Evolutionary conservation across 2,113 vertebrate genomes (phyloP).

Genomic region (Leucoraja erinaceus): DNA sequence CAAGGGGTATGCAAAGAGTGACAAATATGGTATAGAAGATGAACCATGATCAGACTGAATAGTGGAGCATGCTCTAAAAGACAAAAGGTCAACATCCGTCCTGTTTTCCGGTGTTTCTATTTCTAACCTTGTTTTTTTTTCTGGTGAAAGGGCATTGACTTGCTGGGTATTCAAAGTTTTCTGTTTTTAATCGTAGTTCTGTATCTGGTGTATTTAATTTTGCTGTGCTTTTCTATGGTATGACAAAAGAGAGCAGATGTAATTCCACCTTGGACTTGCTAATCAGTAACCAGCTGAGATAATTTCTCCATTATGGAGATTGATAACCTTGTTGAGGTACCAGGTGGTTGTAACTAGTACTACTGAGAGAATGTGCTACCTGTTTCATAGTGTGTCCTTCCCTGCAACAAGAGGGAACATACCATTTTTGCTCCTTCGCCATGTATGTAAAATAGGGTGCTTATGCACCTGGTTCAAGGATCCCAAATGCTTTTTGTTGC

Average conservation of each 20-base stretch:
- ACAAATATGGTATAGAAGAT: too few relatives aligned
- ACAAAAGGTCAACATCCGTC: too few relatives aligned
- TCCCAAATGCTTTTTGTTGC: neutral
- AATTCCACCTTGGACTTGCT: neutral
- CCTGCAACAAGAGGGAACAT: neutral
- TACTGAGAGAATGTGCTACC: neutral
- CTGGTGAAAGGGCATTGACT: too few relatives aligned
- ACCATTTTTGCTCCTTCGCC: neutral
- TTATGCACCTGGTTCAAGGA: neutral
- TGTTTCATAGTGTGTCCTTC: neutral
- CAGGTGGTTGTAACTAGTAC: neutral
- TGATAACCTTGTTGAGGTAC: neutral
- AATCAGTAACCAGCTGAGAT: neutral
- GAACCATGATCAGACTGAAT: too few relatives aligned
- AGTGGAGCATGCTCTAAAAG: too few relatives aligned
- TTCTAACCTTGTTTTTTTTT: too few relatives aligned
- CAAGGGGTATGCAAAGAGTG: too few relatives aligned
- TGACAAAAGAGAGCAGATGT: neutral
- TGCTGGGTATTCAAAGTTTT: too few relatives aligned
- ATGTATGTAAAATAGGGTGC: neutral
- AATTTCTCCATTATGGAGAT: neutral
- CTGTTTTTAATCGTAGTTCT: too few relatives aligned
- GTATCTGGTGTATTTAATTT: too few relatives aligned
- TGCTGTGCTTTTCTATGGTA: neutral
- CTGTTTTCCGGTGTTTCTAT: too few relatives aligned